These are phyloP conservation scores for Cyclopterus lumpus DNA, from an alignment of 2,797 vertebrate species.

Conservation along the genomic window DNA sequence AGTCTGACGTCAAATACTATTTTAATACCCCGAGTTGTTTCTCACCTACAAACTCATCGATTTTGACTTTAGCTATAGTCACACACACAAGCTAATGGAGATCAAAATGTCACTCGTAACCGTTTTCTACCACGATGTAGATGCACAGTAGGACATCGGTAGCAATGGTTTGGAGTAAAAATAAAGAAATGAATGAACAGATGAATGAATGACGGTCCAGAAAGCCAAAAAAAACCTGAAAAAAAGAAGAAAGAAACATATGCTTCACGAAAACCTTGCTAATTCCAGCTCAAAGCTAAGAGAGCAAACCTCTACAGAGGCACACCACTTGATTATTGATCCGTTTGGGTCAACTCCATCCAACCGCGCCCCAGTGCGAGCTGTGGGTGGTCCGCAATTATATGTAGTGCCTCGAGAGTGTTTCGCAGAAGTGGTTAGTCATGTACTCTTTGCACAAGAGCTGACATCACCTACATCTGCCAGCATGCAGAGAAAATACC, in stretches of 20 bases:
- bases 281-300: conserved; percentile 22
- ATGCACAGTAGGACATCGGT: background rate
- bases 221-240: background rate
- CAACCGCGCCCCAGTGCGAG: conserved; percentile 25
- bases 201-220: background rate
- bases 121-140: background rate
- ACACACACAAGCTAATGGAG: background rate
- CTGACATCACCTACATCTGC: conserved; percentile 57
- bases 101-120: background rate
- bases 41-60: background rate
- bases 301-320: conserved; percentile 23
- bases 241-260: background rate
- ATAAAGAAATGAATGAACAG: background rate
- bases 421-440: conserved; percentile 63
- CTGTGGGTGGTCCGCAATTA: conserved; percentile 62
- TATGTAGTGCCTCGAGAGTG: conserved; percentile 52
- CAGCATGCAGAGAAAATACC: conserved; percentile 26
- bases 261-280: background rate
- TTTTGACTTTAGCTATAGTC: background rate
- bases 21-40: background rate
- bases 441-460: conserved; percentile 58
- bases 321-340: conserved; percentile 42
- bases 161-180: background rate
- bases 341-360: conserved; percentile 44
- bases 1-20: background rate